A percentile compares a stretch with the other conserved stretches of the same genome.
Conservation (phyloP, 2,113 vertebrate species). For the Pavo muticus region DNA sequence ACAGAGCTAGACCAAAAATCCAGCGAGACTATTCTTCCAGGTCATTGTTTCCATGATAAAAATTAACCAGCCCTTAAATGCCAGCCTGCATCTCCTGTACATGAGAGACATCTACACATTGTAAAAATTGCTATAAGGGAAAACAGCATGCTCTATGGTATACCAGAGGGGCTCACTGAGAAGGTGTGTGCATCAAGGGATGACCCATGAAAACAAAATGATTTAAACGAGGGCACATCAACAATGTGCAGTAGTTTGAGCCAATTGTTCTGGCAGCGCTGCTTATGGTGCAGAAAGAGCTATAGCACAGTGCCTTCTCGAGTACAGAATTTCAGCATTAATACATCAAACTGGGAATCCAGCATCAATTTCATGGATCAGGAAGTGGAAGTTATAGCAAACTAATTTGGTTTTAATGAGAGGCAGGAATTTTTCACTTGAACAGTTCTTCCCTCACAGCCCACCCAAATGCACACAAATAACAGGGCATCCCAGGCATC, state of each 20-base stretch:
- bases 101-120: neutral
- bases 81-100: neutral
- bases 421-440: neutral
- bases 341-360: neutral
- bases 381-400: neutral
- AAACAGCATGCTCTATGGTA: neutral
- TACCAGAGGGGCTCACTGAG: neutral
- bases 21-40: neutral
- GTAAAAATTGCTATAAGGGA: neutral
- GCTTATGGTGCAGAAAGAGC: neutral
- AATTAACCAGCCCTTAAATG: neutral
- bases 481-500: neutral
- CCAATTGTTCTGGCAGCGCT: neutral
- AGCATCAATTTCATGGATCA: neutral
- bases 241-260: neutral
- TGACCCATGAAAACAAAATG: neutral
- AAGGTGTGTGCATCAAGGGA: neutral
- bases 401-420: neutral
- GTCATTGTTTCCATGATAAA: neutral
- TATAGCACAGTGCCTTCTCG: rapidly evolving
- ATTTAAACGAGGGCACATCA: neutral
- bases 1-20: neutral
- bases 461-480: neutral
- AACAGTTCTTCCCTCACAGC: neutral
- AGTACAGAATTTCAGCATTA: neutral